phyloP scores from a whole-genome alignment of 2,797 vertebrate genomes.

The Schizothorax lantsangensis region DNA sequence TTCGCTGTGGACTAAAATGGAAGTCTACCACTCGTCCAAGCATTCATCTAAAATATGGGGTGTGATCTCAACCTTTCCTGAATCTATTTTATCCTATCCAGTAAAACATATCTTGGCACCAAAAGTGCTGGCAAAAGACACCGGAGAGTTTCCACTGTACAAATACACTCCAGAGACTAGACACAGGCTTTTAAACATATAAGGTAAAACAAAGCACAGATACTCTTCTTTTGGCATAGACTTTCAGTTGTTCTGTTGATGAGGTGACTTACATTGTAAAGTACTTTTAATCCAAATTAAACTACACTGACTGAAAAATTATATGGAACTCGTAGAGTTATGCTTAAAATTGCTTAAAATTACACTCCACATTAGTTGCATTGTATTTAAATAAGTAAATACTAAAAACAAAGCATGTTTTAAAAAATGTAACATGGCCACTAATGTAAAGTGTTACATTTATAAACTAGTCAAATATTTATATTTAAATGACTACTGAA shows the following conservation, averaged over 20 bases:
- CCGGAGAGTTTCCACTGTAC: slow-evolving; percentile 59
- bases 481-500: not conserved
- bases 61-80: slow-evolving; percentile 69
- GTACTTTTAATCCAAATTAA: not conserved
- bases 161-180: slow-evolving; percentile 11
- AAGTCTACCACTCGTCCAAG: slow-evolving; percentile 50
- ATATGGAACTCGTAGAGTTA: not conserved
- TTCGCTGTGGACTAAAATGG: slow-evolving; percentile 17
- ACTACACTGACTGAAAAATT: not conserved
- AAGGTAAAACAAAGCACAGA: slow-evolving; percentile 21
- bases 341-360: not conserved
- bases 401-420: not conserved
- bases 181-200: slow-evolving; percentile 39
- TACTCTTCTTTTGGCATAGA: slow-evolving; percentile 3
- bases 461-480: not conserved
- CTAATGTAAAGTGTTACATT: not conserved
- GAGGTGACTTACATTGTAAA: not conserved
- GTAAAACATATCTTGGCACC: slow-evolving; percentile 66
- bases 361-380: not conserved
- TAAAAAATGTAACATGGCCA: not conserved
- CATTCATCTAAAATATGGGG: slow-evolving; percentile 63
- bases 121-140: slow-evolving; percentile 60
- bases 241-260: not conserved
- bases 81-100: slow-evolving; percentile 69
- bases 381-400: not conserved